These are phyloP conservation scores for Epsilonema sp. DNA, from an alignment of 2,888 invertebrate species.

Conservation along the genomic window DNA sequence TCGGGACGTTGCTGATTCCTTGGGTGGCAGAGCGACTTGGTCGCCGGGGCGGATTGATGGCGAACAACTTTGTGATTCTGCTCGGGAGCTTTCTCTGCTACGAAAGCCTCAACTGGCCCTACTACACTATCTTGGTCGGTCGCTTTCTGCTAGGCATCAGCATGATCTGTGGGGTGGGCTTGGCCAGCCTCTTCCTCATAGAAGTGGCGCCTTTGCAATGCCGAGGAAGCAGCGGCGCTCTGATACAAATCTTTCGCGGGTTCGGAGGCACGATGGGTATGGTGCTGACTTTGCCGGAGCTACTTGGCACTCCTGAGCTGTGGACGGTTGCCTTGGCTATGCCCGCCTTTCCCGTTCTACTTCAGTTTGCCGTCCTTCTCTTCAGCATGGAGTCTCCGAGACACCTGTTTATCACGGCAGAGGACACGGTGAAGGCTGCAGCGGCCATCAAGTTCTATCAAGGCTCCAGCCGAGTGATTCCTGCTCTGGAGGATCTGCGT, in stretches of 20 bases:
- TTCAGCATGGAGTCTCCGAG: conserved; percentile 2
- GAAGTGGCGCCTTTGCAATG: background rate
- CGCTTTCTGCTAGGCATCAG: conserved; percentile 1
- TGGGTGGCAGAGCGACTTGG: conserved; percentile 1
- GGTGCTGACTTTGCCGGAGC: conserved; percentile 1
- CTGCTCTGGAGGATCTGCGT: background rate
- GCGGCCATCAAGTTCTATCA: conserved; percentile 1
- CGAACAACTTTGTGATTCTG: background rate
- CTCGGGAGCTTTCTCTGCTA: conserved; percentile 1
- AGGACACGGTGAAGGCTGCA: background rate
- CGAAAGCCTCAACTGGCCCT: background rate
- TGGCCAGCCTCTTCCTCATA: conserved; percentile 2
- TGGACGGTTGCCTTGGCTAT: conserved; percentile 3
- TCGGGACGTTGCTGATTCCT: conserved; percentile 4
- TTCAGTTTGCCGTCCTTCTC: conserved; percentile 2
- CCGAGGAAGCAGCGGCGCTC: background rate
- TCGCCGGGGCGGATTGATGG: background rate
- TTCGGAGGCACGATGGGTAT: conserved; percentile 4
- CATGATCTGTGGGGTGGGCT: conserved; percentile 5
- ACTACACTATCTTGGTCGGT: no score
- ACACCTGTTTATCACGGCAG: conserved; percentile 3
- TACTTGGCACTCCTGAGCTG: background rate
- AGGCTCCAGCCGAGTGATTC: no score
- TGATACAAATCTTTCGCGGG: conserved; percentile 6
- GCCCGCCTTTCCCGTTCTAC: background rate